Base-by-base conservation (phyloP, 2,888 invertebrate genomes). In the Augiades crinisus region DNA sequence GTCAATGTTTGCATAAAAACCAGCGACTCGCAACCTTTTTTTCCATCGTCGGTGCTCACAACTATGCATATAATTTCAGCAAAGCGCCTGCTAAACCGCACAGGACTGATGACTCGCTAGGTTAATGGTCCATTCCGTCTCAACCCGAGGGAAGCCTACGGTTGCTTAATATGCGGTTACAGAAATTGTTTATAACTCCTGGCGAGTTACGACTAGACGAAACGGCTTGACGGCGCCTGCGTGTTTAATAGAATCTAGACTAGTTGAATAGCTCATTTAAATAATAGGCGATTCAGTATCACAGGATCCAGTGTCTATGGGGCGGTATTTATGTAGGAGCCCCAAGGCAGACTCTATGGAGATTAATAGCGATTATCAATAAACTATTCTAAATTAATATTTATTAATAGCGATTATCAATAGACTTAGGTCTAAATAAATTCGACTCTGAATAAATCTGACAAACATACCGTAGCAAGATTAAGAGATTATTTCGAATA, bases 181-280 rank as follows among this genome's bases (percentile, higher is more conserved):
- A 40, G 12, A 40, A 49, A 49, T 49, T 49, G 40, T 41, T 49
- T 34, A 41, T 49, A 31, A 13, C 45, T 13, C 37, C 19, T 13
- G 17, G 10, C 33, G 14, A 31, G 17, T 44, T 33, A 10, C 30
- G 21, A 44, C 33, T 17, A 27, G 46, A 46, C 49, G 30, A 43
- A 43, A 49, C 43, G 6, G 21, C 44, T 41, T 46, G 40, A 53
- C 34, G 38, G 47, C 40, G 36, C 14, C 49, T 45, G 37, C 16
- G 40, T 43, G 33, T 41, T 57, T 49, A 55, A 50, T 52, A 43
- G 49, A 54, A 53, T 19, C 27, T 24, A 17, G 50, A 38, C 60
- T 60, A 58, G 65, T 64, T 66, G 64, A 68, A 66, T 64, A 60
- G 56, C 64, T 64, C 63, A 68, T 69, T 70, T 68, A 61, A 70